Percentiles rank a stretch among this genome's conserved stretches.
Conservation (phyloP, 2,888 invertebrate genomes). For the Drosophila cyrtoloma region DNA sequence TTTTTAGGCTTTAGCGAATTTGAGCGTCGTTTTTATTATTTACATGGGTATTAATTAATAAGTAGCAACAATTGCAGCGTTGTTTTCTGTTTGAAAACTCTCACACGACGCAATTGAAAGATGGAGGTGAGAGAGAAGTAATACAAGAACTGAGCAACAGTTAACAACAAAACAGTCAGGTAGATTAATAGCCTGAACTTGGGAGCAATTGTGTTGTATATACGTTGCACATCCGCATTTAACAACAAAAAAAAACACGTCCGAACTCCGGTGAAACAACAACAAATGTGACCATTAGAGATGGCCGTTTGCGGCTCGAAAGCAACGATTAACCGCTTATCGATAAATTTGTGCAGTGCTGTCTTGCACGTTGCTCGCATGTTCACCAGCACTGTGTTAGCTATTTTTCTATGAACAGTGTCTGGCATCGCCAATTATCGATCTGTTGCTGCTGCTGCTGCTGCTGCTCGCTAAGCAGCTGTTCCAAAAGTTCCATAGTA, state of each 20-base stretch:
- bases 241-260: constrained; percentile 49
- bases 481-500: constrained; percentile 11
- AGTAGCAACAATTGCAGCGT: constrained; percentile 16
- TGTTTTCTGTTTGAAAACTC: constrained; percentile 12
- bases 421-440: constrained; percentile 23
- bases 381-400: constrained; percentile 16
- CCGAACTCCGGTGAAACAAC: constrained; percentile 55
- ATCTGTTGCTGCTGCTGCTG: neutral
- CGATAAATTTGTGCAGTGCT: constrained; percentile 28
- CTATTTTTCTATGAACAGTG: neutral
- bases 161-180: constrained; percentile 45
- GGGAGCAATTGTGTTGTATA: constrained; percentile 18
- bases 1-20: constrained; percentile 4
- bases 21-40: constrained; percentile 35
- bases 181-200: constrained; percentile 32
- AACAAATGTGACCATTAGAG: constrained; percentile 48
- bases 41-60: constrained; percentile 41
- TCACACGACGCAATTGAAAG: constrained; percentile 7
- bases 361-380: neutral
- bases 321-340: constrained; percentile 12
- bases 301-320: constrained; percentile 10
- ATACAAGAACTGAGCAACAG: constrained; percentile 20
- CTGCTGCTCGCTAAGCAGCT: constrained; percentile 25
- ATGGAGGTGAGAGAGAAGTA: constrained; percentile 5
- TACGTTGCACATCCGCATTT: constrained; percentile 49